Percentiles rank a stretch among this genome's conserved stretches.
Conservation (phyloP, 2,113 vertebrate genomes). For the Myrmecobius fasciatus region DNA sequence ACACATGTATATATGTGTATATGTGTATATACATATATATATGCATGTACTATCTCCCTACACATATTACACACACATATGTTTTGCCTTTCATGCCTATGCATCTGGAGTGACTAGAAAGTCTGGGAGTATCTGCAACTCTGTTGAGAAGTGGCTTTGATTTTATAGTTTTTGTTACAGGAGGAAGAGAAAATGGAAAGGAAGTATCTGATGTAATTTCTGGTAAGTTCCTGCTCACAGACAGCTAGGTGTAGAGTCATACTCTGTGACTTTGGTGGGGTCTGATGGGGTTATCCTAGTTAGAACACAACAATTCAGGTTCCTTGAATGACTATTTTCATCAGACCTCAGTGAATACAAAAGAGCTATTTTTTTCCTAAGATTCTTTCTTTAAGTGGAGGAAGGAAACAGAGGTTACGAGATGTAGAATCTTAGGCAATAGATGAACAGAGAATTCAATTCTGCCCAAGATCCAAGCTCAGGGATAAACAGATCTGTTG, state of each 20-base stretch:
- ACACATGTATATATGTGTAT: background rate
- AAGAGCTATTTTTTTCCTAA: background rate
- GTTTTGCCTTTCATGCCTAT: background rate
- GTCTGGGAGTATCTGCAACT: background rate
- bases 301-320: background rate
- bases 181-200: background rate
- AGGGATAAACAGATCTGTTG: background rate
- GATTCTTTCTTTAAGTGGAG: background rate
- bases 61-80: background rate
- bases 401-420: background rate
- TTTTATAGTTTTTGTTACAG: background rate
- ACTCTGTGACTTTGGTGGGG: background rate
- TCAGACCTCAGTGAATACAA: background rate
- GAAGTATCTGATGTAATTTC: background rate
- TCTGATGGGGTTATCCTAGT: background rate
- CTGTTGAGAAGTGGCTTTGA: background rate
- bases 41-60: background rate
- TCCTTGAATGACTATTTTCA: background rate
- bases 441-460: background rate
- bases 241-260: background rate
- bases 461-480: background rate
- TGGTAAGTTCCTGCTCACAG: background rate
- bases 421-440: background rate
- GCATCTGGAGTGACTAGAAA: background rate
- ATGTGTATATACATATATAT: too few species aligned